Conservation (phyloP, 1,140 invertebrate genomes). For the Sarcophaga bullata region DNA sequence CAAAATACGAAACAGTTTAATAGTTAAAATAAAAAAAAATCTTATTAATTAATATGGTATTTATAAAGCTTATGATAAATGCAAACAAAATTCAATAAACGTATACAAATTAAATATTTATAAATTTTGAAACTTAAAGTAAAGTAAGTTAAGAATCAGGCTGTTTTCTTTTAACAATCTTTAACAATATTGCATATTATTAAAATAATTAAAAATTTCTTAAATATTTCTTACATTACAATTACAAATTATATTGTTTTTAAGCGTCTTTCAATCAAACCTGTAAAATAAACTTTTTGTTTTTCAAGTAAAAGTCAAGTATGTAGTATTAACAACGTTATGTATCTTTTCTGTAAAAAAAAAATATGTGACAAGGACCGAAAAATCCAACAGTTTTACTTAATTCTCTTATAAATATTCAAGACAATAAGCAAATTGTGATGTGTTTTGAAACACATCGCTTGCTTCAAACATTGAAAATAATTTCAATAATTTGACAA, state of each 20-base stretch:
- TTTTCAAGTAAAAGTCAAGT: slow-evolving; percentile 2
- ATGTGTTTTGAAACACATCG: slow-evolving; percentile 52
- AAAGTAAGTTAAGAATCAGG: neutral
- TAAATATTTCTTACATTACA: neutral
- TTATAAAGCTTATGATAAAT: slow-evolving; percentile 8
- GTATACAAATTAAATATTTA: neutral
- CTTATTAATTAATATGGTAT: neutral
- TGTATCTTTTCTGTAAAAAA: slow-evolving; percentile 12
- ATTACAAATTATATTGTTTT: neutral
- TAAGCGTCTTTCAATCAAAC: slow-evolving; percentile 4
- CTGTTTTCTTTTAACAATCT: neutral
- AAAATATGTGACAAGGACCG: slow-evolving; percentile 61
- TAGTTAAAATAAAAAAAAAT: neutral
- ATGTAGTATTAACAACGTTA: neutral
- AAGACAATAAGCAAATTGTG: slow-evolving; percentile 52
- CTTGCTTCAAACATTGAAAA: slow-evolving; percentile 32
- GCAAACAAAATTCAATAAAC: slow-evolving; percentile 36
- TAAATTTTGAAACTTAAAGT: neutral
- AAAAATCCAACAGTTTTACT: slow-evolving; percentile 63
- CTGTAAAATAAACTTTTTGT: slow-evolving; percentile 14
- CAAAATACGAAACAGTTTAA: neutral
- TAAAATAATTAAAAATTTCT: neutral
- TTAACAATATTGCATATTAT: neutral
- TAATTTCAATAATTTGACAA: slow-evolving; percentile 47
- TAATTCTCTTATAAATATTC: neutral